Base-by-base conservation (phyloP, 1,140 invertebrate species). In the Sitodiplosis mosellana region DNA sequence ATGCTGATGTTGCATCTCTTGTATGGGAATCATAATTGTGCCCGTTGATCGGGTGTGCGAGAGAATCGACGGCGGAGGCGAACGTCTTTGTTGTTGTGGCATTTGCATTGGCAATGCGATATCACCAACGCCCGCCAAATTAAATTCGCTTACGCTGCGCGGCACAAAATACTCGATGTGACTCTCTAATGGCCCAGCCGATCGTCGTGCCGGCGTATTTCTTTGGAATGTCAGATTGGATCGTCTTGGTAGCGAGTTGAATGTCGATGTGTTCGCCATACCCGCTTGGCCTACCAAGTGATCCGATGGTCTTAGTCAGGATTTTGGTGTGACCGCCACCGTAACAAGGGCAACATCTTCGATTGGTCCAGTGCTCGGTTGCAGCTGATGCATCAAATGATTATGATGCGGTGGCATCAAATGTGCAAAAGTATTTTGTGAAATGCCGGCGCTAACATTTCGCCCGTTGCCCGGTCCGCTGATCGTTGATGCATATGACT, bases 131-230 rank as follows among this genome's bases (percentile, higher is more conserved):
- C 73, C 69, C 1, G 79, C 77, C 27, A 85, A 56, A 59, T 86
- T 82, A 54, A 85, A 84, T 58, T 85, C 83, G 59, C 81, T 84
- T 20, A 84, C 72, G 64, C 81, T 85, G 47, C 83, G 69, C 41
- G 83, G 83, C 46, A 85, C 81, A 61, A 85, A 86, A 58, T 86
- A 85, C 56, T 86, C 83, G 37, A 83, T 73, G 46, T 80, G 73
- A 22, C 76, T 64, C 45, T 80, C 76, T 10, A 62, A 56, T 44
- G 69, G 68, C 46, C 74, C 74, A 2, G 74, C 76, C 15, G 76
- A 79, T 7, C 79, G 69, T 12, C 78, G 68, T 17, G 72, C 68
- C 12, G 76, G 76, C 3, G 75, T 73, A 48, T 75, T 75, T 8
- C 78, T 69, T 50, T 77, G 75, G 53, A 81, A 81, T 3, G 57